Conservation (phyloP, 2,797 vertebrate genomes). For the Gymnodraco acuticeps region DNA sequence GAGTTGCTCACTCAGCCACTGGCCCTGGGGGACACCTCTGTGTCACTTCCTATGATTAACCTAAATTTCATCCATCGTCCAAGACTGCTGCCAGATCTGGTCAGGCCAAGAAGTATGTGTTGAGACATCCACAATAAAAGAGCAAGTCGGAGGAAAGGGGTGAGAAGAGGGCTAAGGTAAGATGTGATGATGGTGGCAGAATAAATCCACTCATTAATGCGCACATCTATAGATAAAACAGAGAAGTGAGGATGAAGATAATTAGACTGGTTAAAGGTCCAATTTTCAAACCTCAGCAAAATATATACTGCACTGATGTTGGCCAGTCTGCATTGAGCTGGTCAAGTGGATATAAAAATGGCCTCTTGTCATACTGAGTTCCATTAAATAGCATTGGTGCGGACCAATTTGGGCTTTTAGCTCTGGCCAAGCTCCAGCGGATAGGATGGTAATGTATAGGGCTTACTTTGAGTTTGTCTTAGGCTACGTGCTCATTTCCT, state of each 20-base stretch:
- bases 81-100: constrained; percentile 81
- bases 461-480: constrained; percentile 73
- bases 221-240: constrained; percentile 64
- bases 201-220: constrained; percentile 64
- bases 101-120: constrained; percentile 76
- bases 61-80: constrained; percentile 82
- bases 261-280: constrained; percentile 69
- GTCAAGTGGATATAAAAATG: constrained; percentile 77
- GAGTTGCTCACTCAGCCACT: constrained; percentile 86
- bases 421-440: constrained; percentile 72
- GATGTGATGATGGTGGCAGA: constrained; percentile 65
- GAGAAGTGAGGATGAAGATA: constrained; percentile 56
- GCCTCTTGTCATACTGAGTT: constrained; percentile 67
- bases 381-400: constrained; percentile 71
- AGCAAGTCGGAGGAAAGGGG: constrained; percentile 56
- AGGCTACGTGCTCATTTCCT: constrained; percentile 70
- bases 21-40: constrained; percentile 80
- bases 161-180: constrained; percentile 55
- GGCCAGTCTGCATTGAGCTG: constrained; percentile 58
- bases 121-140: constrained; percentile 76
- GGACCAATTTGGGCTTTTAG: constrained; percentile 77
- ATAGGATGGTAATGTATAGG: constrained; percentile 72
- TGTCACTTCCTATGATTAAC: constrained; percentile 88
- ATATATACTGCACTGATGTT: constrained; percentile 63
- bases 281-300: constrained; percentile 77